Base-by-base conservation (phyloP, 2,797 vertebrate genomes). In the Sitta carolinensis region DNA sequence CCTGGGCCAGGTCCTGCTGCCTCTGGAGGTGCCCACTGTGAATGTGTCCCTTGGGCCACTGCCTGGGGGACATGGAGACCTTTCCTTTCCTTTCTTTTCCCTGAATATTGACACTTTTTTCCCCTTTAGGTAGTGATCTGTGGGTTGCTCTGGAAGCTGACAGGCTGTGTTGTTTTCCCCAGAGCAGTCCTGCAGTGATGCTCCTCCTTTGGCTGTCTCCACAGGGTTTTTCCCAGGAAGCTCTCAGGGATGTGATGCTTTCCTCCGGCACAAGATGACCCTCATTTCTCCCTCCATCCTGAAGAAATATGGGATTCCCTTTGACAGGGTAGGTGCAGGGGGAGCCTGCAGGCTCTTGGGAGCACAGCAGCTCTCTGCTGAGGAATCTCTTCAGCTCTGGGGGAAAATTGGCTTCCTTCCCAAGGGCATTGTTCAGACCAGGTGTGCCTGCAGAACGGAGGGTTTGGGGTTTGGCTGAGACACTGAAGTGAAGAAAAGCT, bases 201-300 rank as follows among this genome's bases (percentile, higher is more conserved):
- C 10, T 78, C 25, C n/a, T 92, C 43, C 74, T 40, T 8, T 83
- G 32, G 11, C 38, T 95, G 57, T 57, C 51, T 55, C 87, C 82
- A 6, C 97, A 99, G 99, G 99, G 2, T 99, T 99, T 97, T 99
- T 99, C 92, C 99, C 99, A 0, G 99, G 99, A 54, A 99, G 99
- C 95, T 99, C 98, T 76, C 99, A 99, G 98, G 99, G 99, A 70
- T 99, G 99, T 3, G 99, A 99, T 2, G 99, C 99, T 57, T 99
- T 99, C 95, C 98, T 99, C 51, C 98, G 99, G 23, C 99, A 99
- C 98, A 99, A 99, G 98, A 99, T 99, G 99, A 99, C 99, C 2
- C 98, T 99, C 86, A 99, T 99, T 73, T 99, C 99, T 1, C 99
- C 99, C 52, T 99, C 99, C 20, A 99, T 99, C 96, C 97, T 99